phyloP scores from a whole-genome alignment of 1,140 invertebrate genomes.

The Drosophila rufa region DNA sequence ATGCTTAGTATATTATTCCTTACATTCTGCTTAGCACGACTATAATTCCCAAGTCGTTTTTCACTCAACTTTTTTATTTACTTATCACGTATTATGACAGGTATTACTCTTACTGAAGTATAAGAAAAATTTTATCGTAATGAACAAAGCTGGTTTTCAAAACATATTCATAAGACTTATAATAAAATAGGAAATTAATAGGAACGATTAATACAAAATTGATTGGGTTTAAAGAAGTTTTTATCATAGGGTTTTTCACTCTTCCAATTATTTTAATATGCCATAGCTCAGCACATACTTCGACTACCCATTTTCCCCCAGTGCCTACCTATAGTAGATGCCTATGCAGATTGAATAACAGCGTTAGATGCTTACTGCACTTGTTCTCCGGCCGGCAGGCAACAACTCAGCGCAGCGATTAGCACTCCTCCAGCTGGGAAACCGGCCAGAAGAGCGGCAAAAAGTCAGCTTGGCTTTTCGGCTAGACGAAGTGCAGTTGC shows the following conservation, averaged over 20 bases:
- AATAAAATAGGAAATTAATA: too few relatives aligned
- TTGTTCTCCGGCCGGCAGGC: conserved; percentile 58
- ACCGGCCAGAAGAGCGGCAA: conserved; percentile 37
- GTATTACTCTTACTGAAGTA: not conserved
- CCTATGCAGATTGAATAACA: conserved; percentile 78
- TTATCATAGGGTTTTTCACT: too few relatives aligned
- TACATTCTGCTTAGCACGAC: not conserved
- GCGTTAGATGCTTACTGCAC: conserved; percentile 67
- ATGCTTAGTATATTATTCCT: not conserved
- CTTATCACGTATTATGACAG: not conserved
- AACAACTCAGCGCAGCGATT: conserved; percentile 39
- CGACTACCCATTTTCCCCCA: not conserved
- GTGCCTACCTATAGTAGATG: conserved; percentile 9
- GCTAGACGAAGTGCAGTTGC: conserved; percentile 30
- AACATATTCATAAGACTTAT: too few relatives aligned
- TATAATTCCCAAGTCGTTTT: conserved; percentile 7
- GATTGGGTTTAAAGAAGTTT: too few relatives aligned
- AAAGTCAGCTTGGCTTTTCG: conserved; percentile 28
- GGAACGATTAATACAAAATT: too few relatives aligned
- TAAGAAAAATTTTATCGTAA: not conserved
- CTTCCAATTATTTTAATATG: not conserved
- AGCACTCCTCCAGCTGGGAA: conserved; percentile 56
- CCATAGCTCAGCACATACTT: not conserved
- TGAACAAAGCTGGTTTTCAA: too few relatives aligned
- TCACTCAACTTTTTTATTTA: not conserved